phyloP scores from a whole-genome alignment of 2,113 vertebrate species.

The Peucedramus taeniatus region DNA sequence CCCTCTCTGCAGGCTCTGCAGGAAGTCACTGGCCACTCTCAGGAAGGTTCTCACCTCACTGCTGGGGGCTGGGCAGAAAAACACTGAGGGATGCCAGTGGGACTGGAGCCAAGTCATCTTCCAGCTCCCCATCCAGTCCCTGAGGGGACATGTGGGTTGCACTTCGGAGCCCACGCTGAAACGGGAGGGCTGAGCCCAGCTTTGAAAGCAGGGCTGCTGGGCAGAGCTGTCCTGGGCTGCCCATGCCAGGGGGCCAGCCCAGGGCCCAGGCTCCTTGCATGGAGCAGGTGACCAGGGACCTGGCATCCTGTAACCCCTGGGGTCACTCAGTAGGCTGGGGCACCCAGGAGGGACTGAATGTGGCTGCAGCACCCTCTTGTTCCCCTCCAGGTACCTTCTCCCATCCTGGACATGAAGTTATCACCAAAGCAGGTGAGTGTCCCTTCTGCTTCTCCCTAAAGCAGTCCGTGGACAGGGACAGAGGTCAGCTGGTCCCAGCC shows the following conservation, averaged over 20 bases:
- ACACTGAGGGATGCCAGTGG: background rate
- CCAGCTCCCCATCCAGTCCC: background rate
- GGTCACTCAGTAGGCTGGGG: background rate
- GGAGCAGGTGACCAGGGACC: background rate
- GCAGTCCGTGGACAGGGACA: background rate
- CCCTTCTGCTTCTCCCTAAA: background rate
- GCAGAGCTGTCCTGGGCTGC: background rate
- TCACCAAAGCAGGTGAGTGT: conserved; percentile 81
- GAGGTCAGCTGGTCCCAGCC: background rate
- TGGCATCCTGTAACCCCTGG: fast-evolving
- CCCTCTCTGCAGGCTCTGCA: background rate
- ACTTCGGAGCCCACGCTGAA: background rate
- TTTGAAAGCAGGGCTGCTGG: background rate
- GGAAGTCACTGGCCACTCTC: background rate
- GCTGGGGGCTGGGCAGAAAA: background rate
- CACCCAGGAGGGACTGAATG: too few species aligned
- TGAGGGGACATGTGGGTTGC: fast-evolving
- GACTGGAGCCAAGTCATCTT: background rate
- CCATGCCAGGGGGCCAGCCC: background rate
- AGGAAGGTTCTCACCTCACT: fast-evolving
- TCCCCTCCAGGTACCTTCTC: conserved; percentile 66
- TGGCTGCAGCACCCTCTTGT: background rate
- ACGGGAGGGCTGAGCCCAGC: background rate
- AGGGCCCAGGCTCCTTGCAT: background rate
- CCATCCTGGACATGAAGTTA: conserved; percentile 82